A percentile compares a stretch with the other conserved stretches of the same genome.
phyloP scores from a whole-genome alignment of 2,113 vertebrate species.

The Arenaria interpres region DNA sequence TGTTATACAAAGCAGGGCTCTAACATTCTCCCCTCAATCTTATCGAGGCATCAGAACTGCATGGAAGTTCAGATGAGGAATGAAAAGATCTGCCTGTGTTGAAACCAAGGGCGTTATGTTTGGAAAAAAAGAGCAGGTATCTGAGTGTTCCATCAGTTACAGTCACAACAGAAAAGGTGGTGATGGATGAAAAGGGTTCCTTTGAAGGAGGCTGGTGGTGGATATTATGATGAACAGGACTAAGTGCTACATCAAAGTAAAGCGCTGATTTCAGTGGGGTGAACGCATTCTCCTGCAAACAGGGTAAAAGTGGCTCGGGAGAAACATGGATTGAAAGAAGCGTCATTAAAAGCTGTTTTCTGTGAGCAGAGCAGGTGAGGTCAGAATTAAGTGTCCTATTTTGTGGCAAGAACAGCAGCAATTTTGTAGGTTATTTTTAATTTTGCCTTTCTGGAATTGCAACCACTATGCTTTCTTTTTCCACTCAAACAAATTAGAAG shows the following conservation, averaged over 20 bases:
- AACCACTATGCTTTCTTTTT: not conserved
- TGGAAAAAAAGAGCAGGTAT: not conserved
- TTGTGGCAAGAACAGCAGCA: not conserved
- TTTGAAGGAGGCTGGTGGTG: not conserved
- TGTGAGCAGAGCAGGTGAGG: not conserved
- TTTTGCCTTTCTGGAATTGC: not conserved
- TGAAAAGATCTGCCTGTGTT: rapidly evolving
- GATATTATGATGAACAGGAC: not conserved
- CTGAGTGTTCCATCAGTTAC: not conserved
- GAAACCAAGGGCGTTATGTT: not conserved
- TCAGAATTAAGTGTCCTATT: not conserved
- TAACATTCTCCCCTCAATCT: not conserved
- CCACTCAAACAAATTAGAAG: not conserved
- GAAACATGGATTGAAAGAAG: not conserved
- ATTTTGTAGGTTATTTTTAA: not conserved
- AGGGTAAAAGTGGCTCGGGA: not conserved
- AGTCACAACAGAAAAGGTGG: not conserved
- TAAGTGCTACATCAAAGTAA: not conserved
- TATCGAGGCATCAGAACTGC: not conserved
- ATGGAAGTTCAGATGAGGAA: not conserved
- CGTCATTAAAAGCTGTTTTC: not conserved
- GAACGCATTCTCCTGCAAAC: not conserved
- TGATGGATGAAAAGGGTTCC: not conserved
- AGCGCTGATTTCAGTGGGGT: not conserved
- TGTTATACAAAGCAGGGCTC: not conserved